These are phyloP conservation scores for Dromas ardeola DNA, from an alignment of 2,113 vertebrate species.

Conservation along the genomic window DNA sequence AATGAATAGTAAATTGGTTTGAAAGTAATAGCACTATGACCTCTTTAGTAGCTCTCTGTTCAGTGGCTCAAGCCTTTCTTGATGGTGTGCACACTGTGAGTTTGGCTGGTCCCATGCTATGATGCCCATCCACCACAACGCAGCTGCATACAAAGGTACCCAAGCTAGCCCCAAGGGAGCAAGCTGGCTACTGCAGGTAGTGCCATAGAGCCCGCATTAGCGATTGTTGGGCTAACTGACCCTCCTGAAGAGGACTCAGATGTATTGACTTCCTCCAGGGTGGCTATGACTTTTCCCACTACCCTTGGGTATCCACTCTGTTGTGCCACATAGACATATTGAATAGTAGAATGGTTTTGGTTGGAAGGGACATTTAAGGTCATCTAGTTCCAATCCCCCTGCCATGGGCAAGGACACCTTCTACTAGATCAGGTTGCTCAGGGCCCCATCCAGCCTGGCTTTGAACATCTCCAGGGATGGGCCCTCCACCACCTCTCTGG, in stretches of 20 bases:
- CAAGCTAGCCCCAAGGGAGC: background rate
- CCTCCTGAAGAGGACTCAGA: background rate
- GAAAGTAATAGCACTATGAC: background rate
- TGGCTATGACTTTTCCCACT: background rate
- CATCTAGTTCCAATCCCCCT: background rate
- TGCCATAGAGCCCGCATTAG: rapidly evolving
- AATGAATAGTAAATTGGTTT: background rate
- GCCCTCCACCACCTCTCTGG: background rate
- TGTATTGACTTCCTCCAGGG: background rate
- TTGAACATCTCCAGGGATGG: background rate
- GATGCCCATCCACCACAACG: rapidly evolving
- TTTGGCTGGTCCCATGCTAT: background rate
- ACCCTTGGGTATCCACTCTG: rapidly evolving
- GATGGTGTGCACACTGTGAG: no score
- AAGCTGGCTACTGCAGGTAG: background rate
- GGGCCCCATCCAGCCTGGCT: background rate
- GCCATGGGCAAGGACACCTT: background rate
- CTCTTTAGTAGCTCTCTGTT: background rate
- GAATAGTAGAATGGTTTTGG: background rate
- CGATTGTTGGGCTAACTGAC: rapidly evolving
- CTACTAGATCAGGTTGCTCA: background rate
- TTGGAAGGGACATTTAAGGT: background rate
- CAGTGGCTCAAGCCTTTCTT: background rate
- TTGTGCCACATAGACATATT: rapidly evolving
- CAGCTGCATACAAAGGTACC: background rate